Base-by-base conservation (phyloP, 2,888 invertebrate species). In the Coronaproctus castanopsis region DNA sequence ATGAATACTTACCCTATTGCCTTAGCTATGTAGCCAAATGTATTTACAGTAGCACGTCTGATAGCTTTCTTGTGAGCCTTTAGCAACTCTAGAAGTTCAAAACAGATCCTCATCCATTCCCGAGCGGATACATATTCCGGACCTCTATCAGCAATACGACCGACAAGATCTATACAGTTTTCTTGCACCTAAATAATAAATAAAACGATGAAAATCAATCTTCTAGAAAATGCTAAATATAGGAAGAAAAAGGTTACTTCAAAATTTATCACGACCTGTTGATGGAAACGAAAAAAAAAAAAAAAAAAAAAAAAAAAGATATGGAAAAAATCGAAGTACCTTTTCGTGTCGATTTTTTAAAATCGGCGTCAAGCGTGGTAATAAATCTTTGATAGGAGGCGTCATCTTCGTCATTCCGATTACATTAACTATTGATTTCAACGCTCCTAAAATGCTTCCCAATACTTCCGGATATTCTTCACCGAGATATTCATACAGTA, bases 321-420 rank as follows among this genome's bases (percentile, higher is more conserved):
- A n/a, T n/a, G n/a, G n/a, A n/a, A n/a, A n/a, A n/a, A n/a, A n/a
- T n/a, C n/a, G n/a, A n/a, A n/a, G 64, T 52, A 70, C 71, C 67
- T 76, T 81, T 67, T 80, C 80, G 65, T 81, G 90, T 76, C 91
- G 83, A 78, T 99, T 98, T 73, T 98, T 98, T 63, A 98, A 77
- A 70, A 98, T 98, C 0, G 98, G 98, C 1, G 98, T 99, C 50
- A 98, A 76, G 62, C 97, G 78, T 0, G 98, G 98, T 57, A 98
- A 75, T 21, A 98, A 77, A 76, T 98, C 97, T 75, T 99, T 99
- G 69, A 98, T 99, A 1, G 98, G 98, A 3, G 98, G 98, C 2
- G 96, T 98, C 98, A 99, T 99, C 76, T 98, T 97, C 0, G 96
- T 96, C 98, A 98, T 98, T 67, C 98, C 98, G 69, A 99, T 98